phyloP scores from a whole-genome alignment of 2,113 vertebrate genomes.

The Zapus hudsonius region DNA sequence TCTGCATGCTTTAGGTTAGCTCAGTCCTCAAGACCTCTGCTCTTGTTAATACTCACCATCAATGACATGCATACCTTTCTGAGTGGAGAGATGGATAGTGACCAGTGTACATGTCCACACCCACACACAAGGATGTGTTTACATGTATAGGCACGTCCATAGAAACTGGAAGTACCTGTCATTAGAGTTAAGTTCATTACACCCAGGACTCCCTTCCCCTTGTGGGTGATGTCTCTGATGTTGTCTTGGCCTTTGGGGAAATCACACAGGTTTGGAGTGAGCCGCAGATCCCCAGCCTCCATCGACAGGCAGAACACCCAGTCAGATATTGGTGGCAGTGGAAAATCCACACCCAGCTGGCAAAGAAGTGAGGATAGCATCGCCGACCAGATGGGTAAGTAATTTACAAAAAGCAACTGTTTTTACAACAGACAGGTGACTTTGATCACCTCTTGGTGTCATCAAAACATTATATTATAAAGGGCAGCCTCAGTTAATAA shows the following conservation, averaged over 20 bases:
- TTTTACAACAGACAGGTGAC: constrained; percentile 17
- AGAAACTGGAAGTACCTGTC: background rate
- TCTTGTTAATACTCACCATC: background rate
- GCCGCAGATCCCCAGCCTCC: constrained; percentile 91
- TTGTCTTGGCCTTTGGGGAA: constrained; percentile 70
- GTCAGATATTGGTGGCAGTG: constrained; percentile 87
- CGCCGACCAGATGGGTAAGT: constrained; percentile 87
- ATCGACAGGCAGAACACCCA: constrained; percentile 90
- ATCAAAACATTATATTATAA: background rate
- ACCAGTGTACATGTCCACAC: background rate
- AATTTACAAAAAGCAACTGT: constrained; percentile 8
- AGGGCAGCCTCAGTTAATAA: background rate
- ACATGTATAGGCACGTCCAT: background rate
- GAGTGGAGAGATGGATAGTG: background rate
- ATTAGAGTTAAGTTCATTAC: background rate
- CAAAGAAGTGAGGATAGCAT: constrained; percentile 89
- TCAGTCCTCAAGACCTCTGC: background rate
- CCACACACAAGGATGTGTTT: background rate
- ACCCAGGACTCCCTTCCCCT: background rate
- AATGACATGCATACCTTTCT: background rate
- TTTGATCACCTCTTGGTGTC: constrained; percentile 15
- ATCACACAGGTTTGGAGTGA: constrained; percentile 91
- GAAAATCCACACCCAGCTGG: constrained; percentile 93
- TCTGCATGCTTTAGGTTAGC: background rate
- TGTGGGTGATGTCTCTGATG: background rate